phyloP scores from a whole-genome alignment of 2,888 invertebrate species.

The Lydus trimaculatus region DNA sequence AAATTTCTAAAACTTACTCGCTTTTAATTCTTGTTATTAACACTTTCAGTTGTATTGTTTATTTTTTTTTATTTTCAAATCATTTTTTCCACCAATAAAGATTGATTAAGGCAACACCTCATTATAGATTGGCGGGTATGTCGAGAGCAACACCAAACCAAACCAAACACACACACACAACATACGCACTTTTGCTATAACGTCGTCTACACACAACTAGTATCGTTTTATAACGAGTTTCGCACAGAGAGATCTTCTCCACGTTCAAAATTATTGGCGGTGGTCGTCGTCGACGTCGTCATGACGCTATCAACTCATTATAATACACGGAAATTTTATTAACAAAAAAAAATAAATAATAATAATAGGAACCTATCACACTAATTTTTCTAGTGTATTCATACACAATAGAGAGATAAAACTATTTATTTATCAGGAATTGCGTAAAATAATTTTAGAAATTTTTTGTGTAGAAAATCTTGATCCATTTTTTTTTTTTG shows the following conservation, averaged over 20 bases:
- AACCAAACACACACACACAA: constrained; percentile 5
- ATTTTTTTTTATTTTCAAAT: background rate
- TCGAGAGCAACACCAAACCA: background rate
- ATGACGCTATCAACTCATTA: background rate
- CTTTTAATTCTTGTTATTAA: too few relatives aligned
- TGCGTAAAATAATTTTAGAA: too few relatives aligned
- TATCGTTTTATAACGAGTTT: constrained; percentile 5
- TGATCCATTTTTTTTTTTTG: background rate
- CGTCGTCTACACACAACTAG: background rate
- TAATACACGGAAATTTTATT: background rate
- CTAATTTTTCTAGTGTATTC: background rate
- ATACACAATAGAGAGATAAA: background rate
- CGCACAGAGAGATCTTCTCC: constrained; percentile 4
- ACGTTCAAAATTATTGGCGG: background rate
- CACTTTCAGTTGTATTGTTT: background rate
- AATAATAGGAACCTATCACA: background rate
- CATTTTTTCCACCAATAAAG: background rate
- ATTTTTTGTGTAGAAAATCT: too few relatives aligned
- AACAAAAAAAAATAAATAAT: background rate
- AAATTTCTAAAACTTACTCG: too few relatives aligned
- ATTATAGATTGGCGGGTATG: background rate
- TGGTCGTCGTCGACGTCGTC: background rate
- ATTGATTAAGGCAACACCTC: background rate
- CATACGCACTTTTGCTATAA: constrained; percentile 1
- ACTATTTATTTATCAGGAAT: background rate